These are phyloP conservation scores for Eulithis testata DNA, from an alignment of 2,888 invertebrate genomes.

Conservation along the genomic window DNA sequence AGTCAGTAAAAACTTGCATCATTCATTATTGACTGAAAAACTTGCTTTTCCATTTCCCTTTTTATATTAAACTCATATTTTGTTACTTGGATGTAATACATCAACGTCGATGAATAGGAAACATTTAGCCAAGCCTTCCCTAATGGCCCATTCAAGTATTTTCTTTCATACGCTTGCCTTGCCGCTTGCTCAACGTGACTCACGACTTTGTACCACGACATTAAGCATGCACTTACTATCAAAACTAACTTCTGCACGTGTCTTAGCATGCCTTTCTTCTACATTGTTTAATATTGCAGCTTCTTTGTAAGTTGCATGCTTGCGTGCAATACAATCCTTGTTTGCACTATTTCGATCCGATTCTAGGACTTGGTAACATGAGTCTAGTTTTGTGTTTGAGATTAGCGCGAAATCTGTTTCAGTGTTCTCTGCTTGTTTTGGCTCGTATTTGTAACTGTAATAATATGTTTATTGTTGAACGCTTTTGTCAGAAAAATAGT, in stretches of 20 bases:
- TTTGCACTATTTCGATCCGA: slow-evolving; percentile 24
- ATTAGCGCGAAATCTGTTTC: slow-evolving; percentile 17
- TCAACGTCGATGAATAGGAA: slow-evolving; percentile 60
- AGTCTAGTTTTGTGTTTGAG: slow-evolving; percentile 20
- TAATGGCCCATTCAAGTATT: slow-evolving; percentile 73
- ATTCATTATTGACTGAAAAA: slow-evolving; percentile 30
- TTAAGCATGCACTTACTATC: slow-evolving; percentile 47
- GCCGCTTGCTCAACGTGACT: slow-evolving; percentile 58
- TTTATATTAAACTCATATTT: slow-evolving; percentile 50
- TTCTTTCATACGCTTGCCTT: slow-evolving; percentile 55
- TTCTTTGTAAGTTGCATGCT: slow-evolving; percentile 3
- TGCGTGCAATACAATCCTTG: not conserved
- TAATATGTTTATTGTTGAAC: not conserved
- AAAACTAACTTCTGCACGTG: slow-evolving; percentile 37
- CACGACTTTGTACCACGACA: slow-evolving; percentile 53
- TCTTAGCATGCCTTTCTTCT: slow-evolving; percentile 18
- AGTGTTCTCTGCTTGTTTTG: slow-evolving; percentile 13
- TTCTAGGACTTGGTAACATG: slow-evolving; percentile 24
- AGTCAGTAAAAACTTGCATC: slow-evolving; percentile 4
- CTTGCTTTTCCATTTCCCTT: slow-evolving; percentile 46
- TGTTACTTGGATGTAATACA: slow-evolving; percentile 54
- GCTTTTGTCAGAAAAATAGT: slow-evolving; percentile 31
- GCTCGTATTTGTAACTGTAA: slow-evolving; percentile 10
- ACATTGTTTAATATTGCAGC: slow-evolving; percentile 20
- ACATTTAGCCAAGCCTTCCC: slow-evolving; percentile 59